phyloP scores from a whole-genome alignment of 1,140 invertebrate genomes.

The Achatina immaculata region DNA sequence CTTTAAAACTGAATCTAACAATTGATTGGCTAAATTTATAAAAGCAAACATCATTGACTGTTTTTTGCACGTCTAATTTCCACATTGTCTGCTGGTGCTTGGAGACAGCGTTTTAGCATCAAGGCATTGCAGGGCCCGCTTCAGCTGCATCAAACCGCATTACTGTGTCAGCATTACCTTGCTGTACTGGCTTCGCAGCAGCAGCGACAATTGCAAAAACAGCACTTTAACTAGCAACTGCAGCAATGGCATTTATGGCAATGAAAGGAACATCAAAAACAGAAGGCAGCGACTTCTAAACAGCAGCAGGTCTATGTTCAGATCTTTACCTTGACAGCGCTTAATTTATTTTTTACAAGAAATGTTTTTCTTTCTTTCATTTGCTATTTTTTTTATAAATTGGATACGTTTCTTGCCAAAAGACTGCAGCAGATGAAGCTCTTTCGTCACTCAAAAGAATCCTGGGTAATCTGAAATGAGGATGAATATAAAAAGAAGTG shows the following conservation, averaged over 20 bases:
- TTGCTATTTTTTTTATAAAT: neutral
- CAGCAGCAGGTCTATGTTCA: neutral
- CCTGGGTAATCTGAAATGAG: slow-evolving; percentile 44
- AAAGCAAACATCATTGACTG: too few species aligned
- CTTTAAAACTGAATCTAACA: too few species aligned
- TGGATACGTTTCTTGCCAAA: neutral
- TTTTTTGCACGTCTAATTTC: too few species aligned
- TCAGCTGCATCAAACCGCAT: neutral
- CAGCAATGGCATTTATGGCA: slow-evolving; percentile 5
- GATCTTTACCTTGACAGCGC: neutral
- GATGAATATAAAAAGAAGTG: slow-evolving; percentile 9
- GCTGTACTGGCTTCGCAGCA: slow-evolving; percentile 14
- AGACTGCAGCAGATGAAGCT: neutral
- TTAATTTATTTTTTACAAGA: too few species aligned
- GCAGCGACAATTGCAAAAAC: neutral
- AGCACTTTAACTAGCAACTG: slow-evolving; percentile 8
- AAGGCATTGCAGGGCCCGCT: too few species aligned
- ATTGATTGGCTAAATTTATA: too few species aligned
- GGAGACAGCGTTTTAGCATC: too few species aligned
- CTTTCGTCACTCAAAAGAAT: slow-evolving; percentile 40
- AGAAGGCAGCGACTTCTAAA: slow-evolving; percentile 9
- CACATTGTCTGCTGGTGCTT: too few species aligned
- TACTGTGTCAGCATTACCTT: neutral
- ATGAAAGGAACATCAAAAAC: neutral
- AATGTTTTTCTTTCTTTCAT: neutral